These are phyloP conservation scores for Gallinago media DNA, from an alignment of 2,113 vertebrate genomes.

Conservation along the genomic window DNA sequence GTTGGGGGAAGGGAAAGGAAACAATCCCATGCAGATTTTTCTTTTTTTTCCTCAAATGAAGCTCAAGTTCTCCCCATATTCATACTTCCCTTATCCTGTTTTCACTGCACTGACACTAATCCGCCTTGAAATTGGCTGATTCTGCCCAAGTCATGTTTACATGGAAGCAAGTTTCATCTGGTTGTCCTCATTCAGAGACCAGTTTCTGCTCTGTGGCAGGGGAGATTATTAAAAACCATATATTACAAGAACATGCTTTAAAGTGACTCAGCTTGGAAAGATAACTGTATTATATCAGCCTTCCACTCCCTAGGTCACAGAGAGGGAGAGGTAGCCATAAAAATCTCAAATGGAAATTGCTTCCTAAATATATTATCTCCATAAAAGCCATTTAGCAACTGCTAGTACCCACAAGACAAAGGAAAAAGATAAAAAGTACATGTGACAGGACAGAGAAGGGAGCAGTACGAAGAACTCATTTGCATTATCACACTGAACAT, in stretches of 20 bases:
- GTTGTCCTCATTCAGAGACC: constrained; percentile 63
- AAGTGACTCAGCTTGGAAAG: constrained; percentile 67
- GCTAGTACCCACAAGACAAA: constrained; percentile 69
- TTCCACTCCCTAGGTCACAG: constrained; percentile 57
- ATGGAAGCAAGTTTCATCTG: constrained; percentile 69
- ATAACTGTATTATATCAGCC: constrained; percentile 70
- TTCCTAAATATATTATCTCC: constrained; percentile 74
- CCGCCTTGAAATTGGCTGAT: constrained; percentile 80
- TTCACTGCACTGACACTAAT: constrained; percentile 72
- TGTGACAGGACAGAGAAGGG: neutral
- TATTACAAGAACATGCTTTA: constrained; percentile 68
- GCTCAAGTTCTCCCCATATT: constrained; percentile 38
- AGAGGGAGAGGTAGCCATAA: constrained; percentile 60
- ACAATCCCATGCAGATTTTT: constrained; percentile 40
- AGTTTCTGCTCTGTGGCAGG: constrained; percentile 67
- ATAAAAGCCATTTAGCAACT: constrained; percentile 75
- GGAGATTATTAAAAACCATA: constrained; percentile 76
- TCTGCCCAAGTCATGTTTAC: constrained; percentile 71
- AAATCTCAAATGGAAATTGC: constrained; percentile 71
- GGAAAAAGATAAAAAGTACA: constrained; percentile 44
- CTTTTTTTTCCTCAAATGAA: constrained; percentile 32
- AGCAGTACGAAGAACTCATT: constrained; percentile 26
- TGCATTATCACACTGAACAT: constrained; percentile 76
- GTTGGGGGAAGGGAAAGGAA: neutral
- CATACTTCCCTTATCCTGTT: constrained; percentile 58